Percentiles rank a stretch among this genome's conserved stretches.
phyloP scores from a whole-genome alignment of 2,797 vertebrate species.

The Amazona ochrocephala region DNA sequence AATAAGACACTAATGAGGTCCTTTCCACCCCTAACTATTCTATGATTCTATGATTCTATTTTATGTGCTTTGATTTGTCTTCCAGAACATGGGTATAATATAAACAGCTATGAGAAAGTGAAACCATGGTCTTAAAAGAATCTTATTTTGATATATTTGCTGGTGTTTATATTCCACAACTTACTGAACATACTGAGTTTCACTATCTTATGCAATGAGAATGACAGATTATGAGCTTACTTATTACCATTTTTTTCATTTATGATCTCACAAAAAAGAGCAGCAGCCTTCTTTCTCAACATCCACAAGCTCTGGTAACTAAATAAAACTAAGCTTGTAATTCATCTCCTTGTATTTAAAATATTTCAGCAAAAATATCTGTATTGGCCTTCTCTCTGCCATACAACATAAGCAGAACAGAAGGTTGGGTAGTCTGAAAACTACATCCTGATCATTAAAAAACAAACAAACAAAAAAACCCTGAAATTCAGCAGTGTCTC shows the following conservation, averaged over 20 bases:
- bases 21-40: too few species aligned
- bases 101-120: conserved; percentile 22
- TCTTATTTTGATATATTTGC: conserved; percentile 55
- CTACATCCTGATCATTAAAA: neutral
- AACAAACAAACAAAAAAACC: neutral
- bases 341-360: conserved; percentile 40
- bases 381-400: neutral
- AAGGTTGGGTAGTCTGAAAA: neutral
- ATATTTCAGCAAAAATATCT: conserved; percentile 19
- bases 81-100: conserved; percentile 38
- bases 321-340: conserved; percentile 54
- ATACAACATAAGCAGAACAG: neutral
- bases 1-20: neutral
- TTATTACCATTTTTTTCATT: conserved; percentile 65
- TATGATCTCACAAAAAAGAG: conserved; percentile 54
- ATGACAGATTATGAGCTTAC: conserved; percentile 69
- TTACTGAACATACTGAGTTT: conserved; percentile 55
- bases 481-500: neutral
- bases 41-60: neutral
- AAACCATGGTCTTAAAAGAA: conserved; percentile 46
- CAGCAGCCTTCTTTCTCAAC: conserved; percentile 26
- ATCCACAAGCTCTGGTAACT: conserved; percentile 41
- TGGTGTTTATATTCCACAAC: conserved; percentile 63
- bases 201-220: conserved; percentile 68
- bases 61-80: conserved; percentile 55